These are phyloP conservation scores for Hoplias malabaricus DNA, from an alignment of 2,113 vertebrate species.

Conservation along the genomic window DNA sequence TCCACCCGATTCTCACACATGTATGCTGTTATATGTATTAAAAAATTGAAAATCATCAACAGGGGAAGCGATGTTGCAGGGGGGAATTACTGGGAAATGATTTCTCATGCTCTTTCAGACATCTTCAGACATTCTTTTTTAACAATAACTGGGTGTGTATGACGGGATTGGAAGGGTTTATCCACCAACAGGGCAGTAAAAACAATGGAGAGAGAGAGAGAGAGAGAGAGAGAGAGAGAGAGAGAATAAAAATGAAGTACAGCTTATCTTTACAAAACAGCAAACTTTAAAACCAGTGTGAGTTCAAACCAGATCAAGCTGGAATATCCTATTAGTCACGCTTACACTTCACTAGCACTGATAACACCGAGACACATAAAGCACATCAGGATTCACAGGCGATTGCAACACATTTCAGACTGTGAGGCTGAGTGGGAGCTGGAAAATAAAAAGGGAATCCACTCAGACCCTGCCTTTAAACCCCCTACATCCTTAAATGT, in stretches of 20 bases:
- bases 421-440: neutral
- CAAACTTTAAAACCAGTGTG: neutral
- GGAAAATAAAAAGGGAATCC: neutral
- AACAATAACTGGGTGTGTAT: too few species aligned
- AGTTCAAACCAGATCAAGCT: neutral
- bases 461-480: neutral
- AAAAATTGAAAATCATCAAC: neutral
- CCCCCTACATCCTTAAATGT: too few species aligned
- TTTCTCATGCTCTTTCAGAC: neutral
- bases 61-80: neutral
- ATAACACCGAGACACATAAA: neutral
- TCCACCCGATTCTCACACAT: neutral
- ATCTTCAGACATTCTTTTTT: neutral
- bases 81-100: neutral
- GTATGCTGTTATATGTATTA: neutral
- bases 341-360: neutral
- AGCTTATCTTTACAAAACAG: slow-evolving; percentile 7
- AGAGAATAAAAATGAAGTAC: neutral
- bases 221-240: too few species aligned
- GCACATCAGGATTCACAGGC: neutral
- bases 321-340: slow-evolving; percentile 7
- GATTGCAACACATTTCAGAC: slow-evolving; percentile 8
- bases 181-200: neutral
- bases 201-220: too few species aligned
- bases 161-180: too few species aligned